These are phyloP conservation scores for Nycticryphes semicollaris DNA, from an alignment of 2,113 vertebrate species.

Conservation along the genomic window DNA sequence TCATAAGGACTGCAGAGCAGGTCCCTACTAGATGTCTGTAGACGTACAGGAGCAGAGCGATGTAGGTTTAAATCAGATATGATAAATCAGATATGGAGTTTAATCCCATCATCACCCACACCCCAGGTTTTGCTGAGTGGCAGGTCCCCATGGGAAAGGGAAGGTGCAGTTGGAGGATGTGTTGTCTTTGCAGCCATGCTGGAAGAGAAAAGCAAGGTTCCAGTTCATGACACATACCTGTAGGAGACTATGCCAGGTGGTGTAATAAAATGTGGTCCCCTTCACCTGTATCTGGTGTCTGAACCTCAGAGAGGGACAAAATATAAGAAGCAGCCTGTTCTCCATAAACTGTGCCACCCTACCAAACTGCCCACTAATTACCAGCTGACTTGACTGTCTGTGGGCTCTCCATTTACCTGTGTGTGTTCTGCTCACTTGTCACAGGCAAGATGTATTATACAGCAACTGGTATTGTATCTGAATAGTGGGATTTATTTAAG, in stretches of 20 bases:
- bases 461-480: background rate
- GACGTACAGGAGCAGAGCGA: background rate
- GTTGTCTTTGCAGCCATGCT: background rate
- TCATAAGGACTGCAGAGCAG: background rate
- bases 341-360: background rate
- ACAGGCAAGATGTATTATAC: background rate
- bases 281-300: background rate
- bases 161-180: background rate
- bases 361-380: background rate
- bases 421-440: background rate
- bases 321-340: background rate
- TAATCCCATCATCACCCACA: rapidly evolving
- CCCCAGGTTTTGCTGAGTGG: rapidly evolving
- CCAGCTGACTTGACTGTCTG: background rate
- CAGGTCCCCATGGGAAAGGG: background rate
- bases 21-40: background rate
- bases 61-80: background rate
- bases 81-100: background rate
- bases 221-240: rapidly evolving
- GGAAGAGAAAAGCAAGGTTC: background rate
- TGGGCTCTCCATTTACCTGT: background rate
- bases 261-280: background rate
- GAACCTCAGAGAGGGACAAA: background rate
- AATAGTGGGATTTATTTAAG: background rate
- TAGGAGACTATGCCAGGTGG: background rate